These are phyloP conservation scores for Lutraria rhynchaena DNA, from an alignment of 1,140 invertebrate genomes.

Conservation along the genomic window DNA sequence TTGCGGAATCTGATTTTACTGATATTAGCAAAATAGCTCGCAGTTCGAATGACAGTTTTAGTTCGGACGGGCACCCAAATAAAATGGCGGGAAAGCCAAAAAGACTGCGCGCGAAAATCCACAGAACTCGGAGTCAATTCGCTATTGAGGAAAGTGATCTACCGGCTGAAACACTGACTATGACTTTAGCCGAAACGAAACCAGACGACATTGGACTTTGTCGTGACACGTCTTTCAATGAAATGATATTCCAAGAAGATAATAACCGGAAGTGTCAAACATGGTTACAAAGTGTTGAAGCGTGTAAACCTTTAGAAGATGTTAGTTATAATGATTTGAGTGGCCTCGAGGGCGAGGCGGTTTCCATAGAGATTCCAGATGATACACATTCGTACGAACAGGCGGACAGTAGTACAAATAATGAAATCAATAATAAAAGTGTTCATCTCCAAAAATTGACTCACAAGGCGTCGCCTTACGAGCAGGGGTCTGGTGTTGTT, in stretches of 20 bases:
- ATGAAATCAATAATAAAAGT: conserved; percentile 33
- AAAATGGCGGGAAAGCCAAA: conserved; percentile 65
- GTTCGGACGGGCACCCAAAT: conserved; percentile 25
- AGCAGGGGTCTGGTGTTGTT: neutral
- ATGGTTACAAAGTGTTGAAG: conserved; percentile 77
- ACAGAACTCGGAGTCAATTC: conserved; percentile 78
- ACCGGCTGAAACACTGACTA: conserved; percentile 71
- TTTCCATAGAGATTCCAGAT: conserved; percentile 77
- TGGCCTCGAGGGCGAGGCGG: conserved; percentile 62
- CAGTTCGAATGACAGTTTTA: conserved; percentile 50
- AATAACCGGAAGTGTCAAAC: conserved; percentile 77
- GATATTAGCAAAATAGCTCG: conserved; percentile 55
- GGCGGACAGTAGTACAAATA: conserved; percentile 1
- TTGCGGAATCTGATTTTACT: conserved; percentile 53
- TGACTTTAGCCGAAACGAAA: conserved; percentile 73
- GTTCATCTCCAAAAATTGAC: conserved; percentile 26
- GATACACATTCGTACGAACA: conserved; percentile 71
- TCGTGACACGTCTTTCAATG: conserved; percentile 63
- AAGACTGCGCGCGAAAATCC: conserved; percentile 73
- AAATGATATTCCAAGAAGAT: conserved; percentile 72
- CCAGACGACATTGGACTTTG: conserved; percentile 72
- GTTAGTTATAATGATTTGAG: conserved; percentile 51
- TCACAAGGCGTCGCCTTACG: conserved; percentile 22
- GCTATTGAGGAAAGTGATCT: conserved; percentile 74
- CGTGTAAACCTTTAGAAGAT: conserved; percentile 73